Percentiles rank a stretch among this genome's conserved stretches.
phyloP scores from a whole-genome alignment of 2,888 invertebrate species.

The Pachydiplax longipennis region DNA sequence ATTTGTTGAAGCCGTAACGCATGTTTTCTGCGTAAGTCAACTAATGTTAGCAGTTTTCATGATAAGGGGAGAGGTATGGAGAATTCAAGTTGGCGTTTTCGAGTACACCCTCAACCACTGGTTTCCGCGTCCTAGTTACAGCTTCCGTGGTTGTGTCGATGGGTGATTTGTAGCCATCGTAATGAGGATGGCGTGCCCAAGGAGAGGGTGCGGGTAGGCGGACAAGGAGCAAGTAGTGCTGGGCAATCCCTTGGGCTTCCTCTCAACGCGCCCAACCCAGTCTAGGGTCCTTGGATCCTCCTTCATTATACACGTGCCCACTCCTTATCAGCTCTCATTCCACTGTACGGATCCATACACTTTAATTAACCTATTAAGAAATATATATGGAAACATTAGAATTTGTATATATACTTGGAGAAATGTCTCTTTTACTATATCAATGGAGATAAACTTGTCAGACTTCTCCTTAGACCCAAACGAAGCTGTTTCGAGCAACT shows the following conservation, averaged over 20 bases:
- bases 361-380: no score
- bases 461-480: no score
- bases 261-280: neutral
- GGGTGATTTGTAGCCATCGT: neutral
- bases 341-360: neutral
- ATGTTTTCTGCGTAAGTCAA: neutral
- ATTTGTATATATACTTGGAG: no score
- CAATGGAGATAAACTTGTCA: no score
- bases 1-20: neutral
- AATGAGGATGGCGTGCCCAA: neutral
- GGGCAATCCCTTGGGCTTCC: neutral
- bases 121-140: neutral
- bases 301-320: neutral
- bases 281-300: neutral
- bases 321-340: neutral
- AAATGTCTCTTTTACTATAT: no score
- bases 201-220: neutral
- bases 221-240: neutral
- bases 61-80: no score
- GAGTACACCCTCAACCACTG: neutral
- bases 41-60: neutral
- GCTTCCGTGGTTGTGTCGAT: neutral
- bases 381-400: no score
- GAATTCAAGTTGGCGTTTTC: neutral
- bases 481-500: no score